Evolutionary conservation across 2,888 invertebrate genomes (phyloP).

Genomic region (Drosophila ustulata): DNA sequence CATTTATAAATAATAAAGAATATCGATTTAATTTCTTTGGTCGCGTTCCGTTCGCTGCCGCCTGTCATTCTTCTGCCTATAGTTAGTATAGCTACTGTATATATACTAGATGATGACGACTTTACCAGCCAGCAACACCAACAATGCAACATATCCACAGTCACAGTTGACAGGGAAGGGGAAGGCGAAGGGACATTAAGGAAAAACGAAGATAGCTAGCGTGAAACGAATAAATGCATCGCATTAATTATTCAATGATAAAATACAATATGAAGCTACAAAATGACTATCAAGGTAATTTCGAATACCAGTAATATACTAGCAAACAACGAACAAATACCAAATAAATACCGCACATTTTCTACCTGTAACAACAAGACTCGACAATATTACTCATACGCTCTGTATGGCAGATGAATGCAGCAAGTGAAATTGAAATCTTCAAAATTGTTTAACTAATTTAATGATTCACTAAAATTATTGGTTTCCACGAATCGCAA

Average conservation of each 20-base stretch:
- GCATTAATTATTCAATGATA: background rate
- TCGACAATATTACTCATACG: conserved; percentile 31
- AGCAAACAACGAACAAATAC: background rate
- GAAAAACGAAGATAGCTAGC: too few species aligned
- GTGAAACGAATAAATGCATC: background rate
- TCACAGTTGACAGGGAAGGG: conserved; percentile 3
- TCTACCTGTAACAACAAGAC: background rate
- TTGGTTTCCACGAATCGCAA: background rate
- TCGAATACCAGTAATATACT: background rate
- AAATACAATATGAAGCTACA: background rate
- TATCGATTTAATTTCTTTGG: conserved; percentile 70
- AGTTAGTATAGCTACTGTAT: conserved; percentile 12
- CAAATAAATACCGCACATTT: background rate
- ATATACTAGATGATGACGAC: conserved; percentile 14
- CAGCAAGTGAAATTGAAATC: background rate
- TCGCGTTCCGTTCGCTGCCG: conserved; percentile 15
- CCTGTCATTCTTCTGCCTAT: conserved; percentile 13
- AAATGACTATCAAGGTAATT: background rate
- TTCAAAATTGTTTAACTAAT: background rate
- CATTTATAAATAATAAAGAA: conserved; percentile 75
- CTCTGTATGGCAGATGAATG: background rate
- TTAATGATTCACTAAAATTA: background rate
- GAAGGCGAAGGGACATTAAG: background rate
- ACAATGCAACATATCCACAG: conserved; percentile 11
- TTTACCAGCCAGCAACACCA: background rate